Evolutionary conservation across 1,140 invertebrate genomes (phyloP).

Genomic region (Pararge aegeria): DNA sequence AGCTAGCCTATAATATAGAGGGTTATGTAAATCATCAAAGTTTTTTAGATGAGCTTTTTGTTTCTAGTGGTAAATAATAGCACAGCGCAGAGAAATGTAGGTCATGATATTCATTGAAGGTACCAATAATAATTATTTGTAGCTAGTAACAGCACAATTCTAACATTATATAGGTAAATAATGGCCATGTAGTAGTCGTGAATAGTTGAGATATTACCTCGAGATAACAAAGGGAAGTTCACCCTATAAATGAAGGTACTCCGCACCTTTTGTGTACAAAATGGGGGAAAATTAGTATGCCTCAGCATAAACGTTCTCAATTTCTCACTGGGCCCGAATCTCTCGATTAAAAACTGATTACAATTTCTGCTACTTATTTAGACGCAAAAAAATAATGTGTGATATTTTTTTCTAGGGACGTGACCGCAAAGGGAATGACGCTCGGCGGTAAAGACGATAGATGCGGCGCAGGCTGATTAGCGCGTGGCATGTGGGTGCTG

Average conservation of each 20-base stretch:
- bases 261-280: slow-evolving; percentile 27
- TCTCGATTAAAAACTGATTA: slow-evolving; percentile 13
- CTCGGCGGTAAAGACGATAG: slow-evolving; percentile 55
- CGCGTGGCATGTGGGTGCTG: slow-evolving; percentile 69
- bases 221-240: slow-evolving; percentile 32
- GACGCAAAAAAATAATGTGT: background rate
- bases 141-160: background rate
- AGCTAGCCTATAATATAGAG: too few species aligned
- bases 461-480: slow-evolving; percentile 62
- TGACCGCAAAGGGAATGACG: slow-evolving; percentile 58
- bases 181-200: background rate
- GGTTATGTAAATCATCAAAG: too few species aligned
- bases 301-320: slow-evolving; percentile 25
- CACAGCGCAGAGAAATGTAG: too few species aligned
- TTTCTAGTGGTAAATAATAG: too few species aligned
- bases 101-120: too few species aligned
- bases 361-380: slow-evolving; percentile 5
- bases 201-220: slow-evolving; percentile 42
- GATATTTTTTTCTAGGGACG: slow-evolving; percentile 44
- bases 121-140: background rate
- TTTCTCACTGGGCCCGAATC: slow-evolving; percentile 24
- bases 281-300: slow-evolving; percentile 31
- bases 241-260: slow-evolving; percentile 38
- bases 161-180: background rate
- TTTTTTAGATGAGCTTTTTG: too few species aligned